Conservation (phyloP, 2,888 invertebrate species). For the Caenorhabditis panamensis region DNA sequence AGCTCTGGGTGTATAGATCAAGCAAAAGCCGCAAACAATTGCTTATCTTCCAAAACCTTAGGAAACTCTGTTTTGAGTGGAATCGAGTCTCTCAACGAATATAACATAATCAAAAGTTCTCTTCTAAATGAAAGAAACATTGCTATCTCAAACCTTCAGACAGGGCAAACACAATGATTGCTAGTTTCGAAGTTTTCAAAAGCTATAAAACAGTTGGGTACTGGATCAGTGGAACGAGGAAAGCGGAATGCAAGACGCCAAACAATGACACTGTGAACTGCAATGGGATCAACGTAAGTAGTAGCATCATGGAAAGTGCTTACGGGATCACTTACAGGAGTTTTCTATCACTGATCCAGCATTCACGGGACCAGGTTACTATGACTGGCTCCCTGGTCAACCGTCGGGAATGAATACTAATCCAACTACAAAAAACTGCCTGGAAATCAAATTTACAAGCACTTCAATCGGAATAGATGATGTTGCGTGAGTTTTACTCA, state of each 20-base stretch:
- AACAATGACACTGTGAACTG: background rate
- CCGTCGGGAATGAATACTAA: background rate
- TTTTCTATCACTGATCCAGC: background rate
- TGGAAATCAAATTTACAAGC: background rate
- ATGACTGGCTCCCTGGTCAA: background rate
- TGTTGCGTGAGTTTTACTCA: background rate
- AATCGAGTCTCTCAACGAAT: background rate
- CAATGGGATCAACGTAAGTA: constrained; percentile 2
- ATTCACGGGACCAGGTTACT: background rate
- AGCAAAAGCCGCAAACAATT: background rate
- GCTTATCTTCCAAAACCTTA: background rate
- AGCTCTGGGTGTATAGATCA: background rate
- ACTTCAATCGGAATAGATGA: background rate
- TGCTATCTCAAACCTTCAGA: too few relatives aligned
- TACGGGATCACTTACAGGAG: background rate
- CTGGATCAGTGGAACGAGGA: background rate
- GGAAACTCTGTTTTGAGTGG: background rate
- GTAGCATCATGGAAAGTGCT: too few relatives aligned
- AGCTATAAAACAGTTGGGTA: background rate
- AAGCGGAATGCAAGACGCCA: background rate
- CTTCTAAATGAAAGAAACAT: background rate
- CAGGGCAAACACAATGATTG: background rate
- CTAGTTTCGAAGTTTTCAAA: background rate
- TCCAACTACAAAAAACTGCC: constrained; percentile 5
- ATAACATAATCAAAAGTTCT: background rate